Base-by-base conservation (phyloP, 2,888 invertebrate species). In the Hyposoter didymator region DNA sequence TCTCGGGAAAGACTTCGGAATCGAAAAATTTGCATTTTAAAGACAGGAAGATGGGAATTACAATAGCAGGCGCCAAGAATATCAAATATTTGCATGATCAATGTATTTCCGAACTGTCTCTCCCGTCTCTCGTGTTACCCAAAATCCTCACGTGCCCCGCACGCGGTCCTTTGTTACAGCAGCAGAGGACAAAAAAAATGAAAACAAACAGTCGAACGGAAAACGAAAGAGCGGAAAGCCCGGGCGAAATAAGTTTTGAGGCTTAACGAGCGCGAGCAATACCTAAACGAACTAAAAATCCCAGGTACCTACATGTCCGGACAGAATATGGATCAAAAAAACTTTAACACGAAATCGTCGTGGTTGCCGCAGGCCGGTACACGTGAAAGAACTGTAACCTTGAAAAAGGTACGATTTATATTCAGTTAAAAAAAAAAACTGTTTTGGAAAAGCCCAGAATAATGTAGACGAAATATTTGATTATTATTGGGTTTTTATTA, bases 291-390 rank as follows among this genome's bases (percentile, higher is more conserved):
- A n/a, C 28, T 12, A 28, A 49, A 17, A 19, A 52, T 22, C n/a
- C 7, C 19, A 22, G 2, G 14, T 14, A 0, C 22, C 7, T 14
- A 0, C 22, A 14, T 14, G 4, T 3, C 39, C 19, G 5, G 2
- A 2, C 17, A 0, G 2, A 55, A 12, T 32, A 75, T 75, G 74
- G 14, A 28, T 22, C 45, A 62, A 79, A 64, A 82, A 79, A 90
- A 89, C 64, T 67, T 76, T 28, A 55, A 35, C 1, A 35, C 88
- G 17, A 90, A 88, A 64, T 49, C 59, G 47, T 90, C 59, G 43
- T 90, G 89, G 88, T 87, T 90, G 28, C 78, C 70, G 35, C 35
- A 52, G 28, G 64, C 84, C 28, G 89, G 89, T 32, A 69, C 84
- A 10, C 12, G n/a, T 8, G 79, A 84, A 7, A 89, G 90, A 17